Base-by-base conservation (phyloP, 2,888 invertebrate species). In the Mylabris sibirica region DNA sequence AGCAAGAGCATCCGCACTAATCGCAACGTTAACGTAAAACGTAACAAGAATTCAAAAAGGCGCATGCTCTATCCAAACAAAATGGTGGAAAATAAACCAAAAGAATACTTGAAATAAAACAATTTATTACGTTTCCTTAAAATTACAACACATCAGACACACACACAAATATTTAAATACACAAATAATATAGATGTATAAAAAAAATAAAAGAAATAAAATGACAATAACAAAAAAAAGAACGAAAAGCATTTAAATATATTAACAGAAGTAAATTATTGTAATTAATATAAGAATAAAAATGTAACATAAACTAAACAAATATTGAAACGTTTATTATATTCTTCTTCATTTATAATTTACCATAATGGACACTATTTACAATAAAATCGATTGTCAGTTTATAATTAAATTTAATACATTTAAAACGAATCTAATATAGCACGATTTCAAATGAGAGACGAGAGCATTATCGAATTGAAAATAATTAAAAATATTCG, bases 81-180 rank as follows among this genome's bases (percentile, higher is more conserved):
- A 87, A 85, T 83, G 87, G 87, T 86, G 85, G 83, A 86, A 86
- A 84, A 76, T 64, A 84, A 75, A 71, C 66, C 74, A 74, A 76
- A 75, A 74, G 70, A 73, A 77, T 76, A 74, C 71, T 76, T 72
- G 77, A 77, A 79, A 79, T 75, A 78, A 79, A 79, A 77, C 75
- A 77, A 79, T 78, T 77, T 76, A 66, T 64, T 60, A 49, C 24
- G 14, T 44, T 26, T 57, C 20, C 41, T 70, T 35, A 63, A 63
- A 60, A 65, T 17, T 70, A 70, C 70, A 70, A 70, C 70, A 70
- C 70, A 57, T 53, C 53, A 53, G 53, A 53, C 12, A 57, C 57
- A 57, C 57, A 60, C 59, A n/a, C n/a, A n/a, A n/a, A n/a, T n/a
- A 63, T 24, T 41, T 24, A 41, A 49, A 63, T 49, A 63, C 49